A percentile compares a stretch with the other conserved stretches of the same genome.
phyloP scores from a whole-genome alignment of 2,888 invertebrate genomes.

The Sipha maydis region DNA sequence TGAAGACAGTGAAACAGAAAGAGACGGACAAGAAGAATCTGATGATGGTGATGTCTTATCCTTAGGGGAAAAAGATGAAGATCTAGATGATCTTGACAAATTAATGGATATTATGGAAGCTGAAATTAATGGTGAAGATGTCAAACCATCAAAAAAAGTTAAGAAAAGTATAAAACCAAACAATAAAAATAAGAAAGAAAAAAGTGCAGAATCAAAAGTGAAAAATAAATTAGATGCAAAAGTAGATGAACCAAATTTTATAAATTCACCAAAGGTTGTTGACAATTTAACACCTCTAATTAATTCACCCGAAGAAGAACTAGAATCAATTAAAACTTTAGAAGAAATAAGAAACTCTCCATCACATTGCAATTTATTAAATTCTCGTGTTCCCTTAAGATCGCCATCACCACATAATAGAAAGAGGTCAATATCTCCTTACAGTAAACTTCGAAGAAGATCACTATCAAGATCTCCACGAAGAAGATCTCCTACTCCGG shows the following conservation, averaged over 20 bases:
- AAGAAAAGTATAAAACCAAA: conserved; percentile 45
- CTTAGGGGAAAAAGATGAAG: conserved; percentile 58
- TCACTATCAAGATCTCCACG: conserved; percentile 49
- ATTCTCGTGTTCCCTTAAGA: conserved; percentile 39
- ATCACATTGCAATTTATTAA: conserved; percentile 14
- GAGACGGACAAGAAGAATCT: conserved; percentile 48
- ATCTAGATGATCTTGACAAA: conserved; percentile 58
- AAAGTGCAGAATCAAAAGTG: not conserved
- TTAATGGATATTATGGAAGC: conserved; percentile 60
- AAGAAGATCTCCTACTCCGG: conserved; percentile 54
- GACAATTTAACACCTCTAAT: not conserved
- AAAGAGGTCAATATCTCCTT: conserved; percentile 58
- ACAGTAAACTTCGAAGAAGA: conserved; percentile 48
- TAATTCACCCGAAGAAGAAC: conserved; percentile 39
- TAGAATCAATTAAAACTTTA: conserved; percentile 56
- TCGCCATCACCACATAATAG: conserved; percentile 51
- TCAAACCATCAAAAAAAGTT: conserved; percentile 49
- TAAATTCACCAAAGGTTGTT: conserved; percentile 18
- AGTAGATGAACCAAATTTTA: not conserved
- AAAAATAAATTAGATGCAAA: conserved; percentile 38
- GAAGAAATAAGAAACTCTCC: conserved; percentile 54
- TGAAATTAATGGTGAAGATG: conserved; percentile 51
- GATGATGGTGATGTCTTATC: conserved; percentile 58
- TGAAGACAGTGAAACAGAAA: conserved; percentile 32
- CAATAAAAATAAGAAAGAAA: conserved; percentile 50